Percentiles rank a stretch among this genome's conserved stretches.
phyloP scores from a whole-genome alignment of 2,888 invertebrate genomes.

The Dascillus cervinus region DNA sequence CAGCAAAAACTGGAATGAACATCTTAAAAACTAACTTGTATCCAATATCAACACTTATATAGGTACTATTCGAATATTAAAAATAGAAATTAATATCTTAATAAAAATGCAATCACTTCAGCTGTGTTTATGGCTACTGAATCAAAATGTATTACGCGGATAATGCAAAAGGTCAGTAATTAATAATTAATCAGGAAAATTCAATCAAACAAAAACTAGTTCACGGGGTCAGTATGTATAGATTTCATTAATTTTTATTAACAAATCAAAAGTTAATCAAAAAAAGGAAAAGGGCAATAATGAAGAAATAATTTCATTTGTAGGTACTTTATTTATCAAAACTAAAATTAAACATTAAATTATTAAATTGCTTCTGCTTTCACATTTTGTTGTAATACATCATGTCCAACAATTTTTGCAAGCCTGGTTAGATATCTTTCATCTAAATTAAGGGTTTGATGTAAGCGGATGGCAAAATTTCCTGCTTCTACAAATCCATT shows the following conservation, averaged over 20 bases:
- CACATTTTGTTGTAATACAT: conserved; percentile 1
- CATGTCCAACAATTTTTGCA: conserved; percentile 43
- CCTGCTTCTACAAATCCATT: conserved; percentile 46
- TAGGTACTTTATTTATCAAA: too few relatives aligned
- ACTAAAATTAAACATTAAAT: too few relatives aligned
- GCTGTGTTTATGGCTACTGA: conserved; percentile 14
- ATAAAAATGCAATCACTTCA: too few relatives aligned
- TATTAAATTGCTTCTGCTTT: too few relatives aligned
- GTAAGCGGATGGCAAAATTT: conserved; percentile 39
- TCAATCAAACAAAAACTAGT: conserved; percentile 11
- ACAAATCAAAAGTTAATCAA: too few relatives aligned
- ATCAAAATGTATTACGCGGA: too few relatives aligned
- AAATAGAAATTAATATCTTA: too few relatives aligned
- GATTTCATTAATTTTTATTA: not conserved
- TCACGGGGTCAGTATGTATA: not conserved
- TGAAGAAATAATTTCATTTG: too few relatives aligned
- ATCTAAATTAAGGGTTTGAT: conserved; percentile 42
- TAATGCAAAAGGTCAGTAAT: conserved; percentile 19
- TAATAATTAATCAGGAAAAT: conserved; percentile 17
- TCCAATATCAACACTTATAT: not conserved
- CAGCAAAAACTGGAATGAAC: conserved; percentile 17
- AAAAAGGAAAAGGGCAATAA: too few relatives aligned
- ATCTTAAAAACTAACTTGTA: conserved; percentile 16
- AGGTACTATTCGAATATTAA: not conserved
- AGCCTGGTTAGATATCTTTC: conserved; percentile 44